Base-by-base conservation (phyloP, 2,888 invertebrate species). In the Andrena bicolor region DNA sequence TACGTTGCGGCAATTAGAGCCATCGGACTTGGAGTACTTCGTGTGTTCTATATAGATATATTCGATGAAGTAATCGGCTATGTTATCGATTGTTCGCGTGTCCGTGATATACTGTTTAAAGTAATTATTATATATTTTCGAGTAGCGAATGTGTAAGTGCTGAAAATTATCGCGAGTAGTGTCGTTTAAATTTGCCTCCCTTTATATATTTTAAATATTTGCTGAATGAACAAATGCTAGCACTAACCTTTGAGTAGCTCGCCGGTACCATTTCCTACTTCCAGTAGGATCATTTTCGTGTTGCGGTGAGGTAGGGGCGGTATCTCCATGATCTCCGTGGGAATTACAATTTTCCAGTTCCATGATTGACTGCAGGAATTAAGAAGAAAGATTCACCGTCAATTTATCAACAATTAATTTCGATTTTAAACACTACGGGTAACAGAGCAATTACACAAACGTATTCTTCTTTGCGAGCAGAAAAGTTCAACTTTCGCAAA, bases 171-270 rank as follows among this genome's bases (percentile, higher is more conserved):
- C 4, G 41, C 41, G 41, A 41, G 16, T 41, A 4, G 16, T 41
- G 41, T 16, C 41, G 41, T 16, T 41, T 41, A 41, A 41, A 16
- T 41, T 16, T 16, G 5, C 16, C 41, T 16, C 5, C 6, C 16
- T 28, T 28, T 26, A 16, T 16, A 16, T 41, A 58, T 10, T 26
- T 26, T 16, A 28, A 58, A 26, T 58, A 28, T 58, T 58, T 2
- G 16, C 5, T 2, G 0, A 23, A 49, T 16, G 13, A 28, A 1
- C 7, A 66, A 20, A 56, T 56, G 23, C 4, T 58, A 35, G 74
- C 58, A 92, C 94, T 93, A 88, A 95, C 95, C 95, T 95, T 90
- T 95, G 95, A 84, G 94, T 94, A 41, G 95, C 95, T 87, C 95
- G 94, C 72, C 95, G 93, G 90, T 95, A 95, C 94, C 95, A 95